Conservation (phyloP, 2,113 vertebrate species). For the Sciurus niger region DNA sequence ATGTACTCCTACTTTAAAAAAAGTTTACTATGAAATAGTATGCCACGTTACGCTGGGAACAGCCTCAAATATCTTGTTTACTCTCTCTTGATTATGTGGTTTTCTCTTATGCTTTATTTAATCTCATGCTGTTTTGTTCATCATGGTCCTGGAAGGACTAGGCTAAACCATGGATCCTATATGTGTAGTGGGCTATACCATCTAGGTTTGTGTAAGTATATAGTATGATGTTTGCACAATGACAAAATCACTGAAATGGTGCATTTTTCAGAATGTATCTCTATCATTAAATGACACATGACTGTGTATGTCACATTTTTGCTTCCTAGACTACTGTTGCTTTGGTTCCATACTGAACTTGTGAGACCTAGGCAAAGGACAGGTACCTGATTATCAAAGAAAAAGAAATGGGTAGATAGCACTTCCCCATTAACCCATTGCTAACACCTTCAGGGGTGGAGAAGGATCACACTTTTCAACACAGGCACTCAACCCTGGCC, state of each 20-base stretch:
- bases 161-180: neutral
- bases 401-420: no score
- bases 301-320: neutral
- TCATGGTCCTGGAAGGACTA: neutral
- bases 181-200: no score
- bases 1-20: neutral
- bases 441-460: no score
- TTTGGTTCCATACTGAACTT: no score
- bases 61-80: neutral
- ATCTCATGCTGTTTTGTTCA: no score
- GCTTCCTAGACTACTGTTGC: neutral
- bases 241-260: neutral
- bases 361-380: no score
- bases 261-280: neutral
- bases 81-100: neutral
- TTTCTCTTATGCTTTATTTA: neutral
- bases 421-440: no score
- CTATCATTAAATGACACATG: neutral
- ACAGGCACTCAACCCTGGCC: no score
- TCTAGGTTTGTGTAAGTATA: neutral
- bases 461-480: no score
- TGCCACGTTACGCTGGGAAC: accelerated
- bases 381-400: no score
- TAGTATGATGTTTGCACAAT: neutral
- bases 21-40: neutral